These are phyloP conservation scores for Hemiscyllium ocellatum DNA, from an alignment of 2,113 vertebrate species.

Conservation along the genomic window DNA sequence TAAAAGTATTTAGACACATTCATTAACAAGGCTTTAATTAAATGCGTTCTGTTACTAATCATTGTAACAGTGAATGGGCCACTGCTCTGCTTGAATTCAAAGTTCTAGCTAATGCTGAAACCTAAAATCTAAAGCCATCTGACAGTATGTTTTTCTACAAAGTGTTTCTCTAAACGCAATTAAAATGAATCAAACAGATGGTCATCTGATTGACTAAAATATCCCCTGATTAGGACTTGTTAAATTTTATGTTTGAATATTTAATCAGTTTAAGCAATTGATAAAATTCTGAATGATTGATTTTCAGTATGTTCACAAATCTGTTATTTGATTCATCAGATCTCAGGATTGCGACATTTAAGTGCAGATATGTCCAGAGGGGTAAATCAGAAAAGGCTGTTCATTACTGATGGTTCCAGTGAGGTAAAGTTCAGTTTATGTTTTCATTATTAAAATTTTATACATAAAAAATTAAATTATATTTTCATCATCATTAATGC, in stretches of 20 bases:
- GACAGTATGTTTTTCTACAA: background rate
- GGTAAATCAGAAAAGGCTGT: constrained; percentile 59
- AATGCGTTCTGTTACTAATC: background rate
- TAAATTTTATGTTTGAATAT: background rate
- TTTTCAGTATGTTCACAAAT: background rate
- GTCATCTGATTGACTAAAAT: background rate
- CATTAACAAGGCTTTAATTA: background rate
- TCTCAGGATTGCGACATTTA: background rate
- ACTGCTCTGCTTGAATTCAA: background rate
- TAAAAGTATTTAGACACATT: background rate
- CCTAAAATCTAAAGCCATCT: background rate
- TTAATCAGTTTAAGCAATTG: background rate
- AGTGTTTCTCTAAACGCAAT: background rate
- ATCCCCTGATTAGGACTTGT: background rate
- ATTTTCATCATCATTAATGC: background rate
- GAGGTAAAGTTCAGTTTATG: constrained; percentile 54
- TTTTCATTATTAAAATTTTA: constrained; percentile 10
- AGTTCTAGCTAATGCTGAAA: too few species aligned
- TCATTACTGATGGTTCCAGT: constrained; percentile 59
- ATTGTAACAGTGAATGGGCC: background rate
- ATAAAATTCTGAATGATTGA: background rate
- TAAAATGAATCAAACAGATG: background rate
- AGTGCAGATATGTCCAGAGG: constrained; percentile 18
- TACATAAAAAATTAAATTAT: background rate
- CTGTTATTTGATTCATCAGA: background rate